Evolutionary conservation across 2,888 invertebrate species (phyloP).

Genomic region (Campoplex nolae): DNA sequence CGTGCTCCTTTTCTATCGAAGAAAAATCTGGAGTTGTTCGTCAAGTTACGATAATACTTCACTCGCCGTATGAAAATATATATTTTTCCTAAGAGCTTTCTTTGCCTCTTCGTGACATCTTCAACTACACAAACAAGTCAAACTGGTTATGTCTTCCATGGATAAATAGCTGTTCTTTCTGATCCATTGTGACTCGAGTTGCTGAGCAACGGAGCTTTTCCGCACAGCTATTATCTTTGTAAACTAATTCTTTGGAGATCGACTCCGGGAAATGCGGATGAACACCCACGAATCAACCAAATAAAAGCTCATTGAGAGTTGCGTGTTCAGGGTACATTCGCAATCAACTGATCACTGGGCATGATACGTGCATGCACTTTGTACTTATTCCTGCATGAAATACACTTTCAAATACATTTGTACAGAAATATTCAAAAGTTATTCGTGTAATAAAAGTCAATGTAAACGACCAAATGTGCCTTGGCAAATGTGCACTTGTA

Average conservation of each 20-base stretch:
- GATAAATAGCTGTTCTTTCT: not conserved
- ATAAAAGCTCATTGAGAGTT: constrained; percentile 20
- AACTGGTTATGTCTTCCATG: constrained; percentile 12
- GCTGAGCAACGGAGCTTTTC: not conserved
- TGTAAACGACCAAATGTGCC: constrained; percentile 58
- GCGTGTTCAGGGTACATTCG: constrained; percentile 18
- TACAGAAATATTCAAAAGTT: not conserved
- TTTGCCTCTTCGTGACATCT: constrained; percentile 19
- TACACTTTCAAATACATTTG: not conserved
- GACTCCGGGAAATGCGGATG: too few species aligned
- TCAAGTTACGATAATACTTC: constrained; percentile 41
- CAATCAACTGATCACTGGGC: constrained; percentile 30
- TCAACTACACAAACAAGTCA: not conserved
- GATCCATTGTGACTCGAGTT: not conserved
- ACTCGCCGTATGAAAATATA: constrained; percentile 33
- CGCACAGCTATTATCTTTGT: too few species aligned
- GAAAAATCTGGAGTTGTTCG: constrained; percentile 32
- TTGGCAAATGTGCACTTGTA: constrained; percentile 66
- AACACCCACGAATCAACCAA: constrained; percentile 24
- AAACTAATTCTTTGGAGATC: not conserved
- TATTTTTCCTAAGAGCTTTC: constrained; percentile 25
- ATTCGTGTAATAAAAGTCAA: not conserved
- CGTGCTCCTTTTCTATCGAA: constrained; percentile 9
- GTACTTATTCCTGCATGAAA: constrained; percentile 58
- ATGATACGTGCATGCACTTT: constrained; percentile 47